Evolutionary conservation across 1,140 invertebrate genomes (phyloP), one percentile per base, ranked within the genome.

Genomic region (Psilanteris sp.): DNA sequence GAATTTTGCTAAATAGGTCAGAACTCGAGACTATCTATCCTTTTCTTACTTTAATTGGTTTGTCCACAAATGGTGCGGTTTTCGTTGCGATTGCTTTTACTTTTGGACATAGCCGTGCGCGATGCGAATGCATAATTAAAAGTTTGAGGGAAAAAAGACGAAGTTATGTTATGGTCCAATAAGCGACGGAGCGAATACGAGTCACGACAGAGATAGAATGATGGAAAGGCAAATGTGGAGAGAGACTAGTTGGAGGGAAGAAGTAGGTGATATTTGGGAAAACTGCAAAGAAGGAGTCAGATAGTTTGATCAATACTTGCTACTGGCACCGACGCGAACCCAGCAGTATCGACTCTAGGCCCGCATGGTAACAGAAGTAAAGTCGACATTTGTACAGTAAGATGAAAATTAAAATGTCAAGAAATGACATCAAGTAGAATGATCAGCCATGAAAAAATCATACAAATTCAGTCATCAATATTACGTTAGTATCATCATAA

Each of bases 1-100:
- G 81, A 85, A 81, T 81, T 34, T 24, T 85, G 84, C 85, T 83
- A 87, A 86, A 85, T 83, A 75, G 78, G 78, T 81, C 80, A 81
- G 73, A 78, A 73, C 75, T 80, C 44, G 73, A 71, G 57, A 73
- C 59, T 54, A 37, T 57, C 57, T 14, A 10, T 59, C 48, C 57
- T 48, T 67, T 22, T 72, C 52, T 36, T 43, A 48, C 52, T 27
- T 54, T 77, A 13, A 9, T 26, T 26, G 41, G 39, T 46, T 54
- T 39, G 14, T 27, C 39, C 43, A 43, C 52, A 16, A 43, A 44
- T 46, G 55, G 37, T 22, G 55, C 14, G 39, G 59, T 61, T 71
- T 46, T 46, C 31, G 29, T 11, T 62, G 46, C 48, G 55, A 37
- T 55, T 62, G 67, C 55, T 71, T 71, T 71, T 54, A 48, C 36